Conservation (phyloP, 2,797 vertebrate species). For the Phalanger gymnotis region DNA sequence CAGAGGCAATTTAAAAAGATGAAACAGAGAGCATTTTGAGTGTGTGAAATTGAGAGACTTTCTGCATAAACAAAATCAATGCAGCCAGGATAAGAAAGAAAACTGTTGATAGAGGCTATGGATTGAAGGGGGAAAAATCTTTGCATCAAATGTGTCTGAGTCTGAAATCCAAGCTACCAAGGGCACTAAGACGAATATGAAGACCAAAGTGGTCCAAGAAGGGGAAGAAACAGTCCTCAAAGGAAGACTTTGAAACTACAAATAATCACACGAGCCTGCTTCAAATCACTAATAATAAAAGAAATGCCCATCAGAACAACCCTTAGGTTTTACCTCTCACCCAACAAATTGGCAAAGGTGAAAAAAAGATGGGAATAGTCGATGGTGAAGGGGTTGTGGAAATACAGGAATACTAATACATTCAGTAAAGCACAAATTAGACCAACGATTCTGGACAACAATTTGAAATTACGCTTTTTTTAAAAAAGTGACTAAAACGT, state of each 20-base stretch:
- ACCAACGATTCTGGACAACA: not conserved
- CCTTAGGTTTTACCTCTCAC: too few species aligned
- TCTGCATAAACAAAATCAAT: not conserved
- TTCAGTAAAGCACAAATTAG: not conserved
- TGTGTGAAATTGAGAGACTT: not conserved
- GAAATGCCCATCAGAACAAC: not conserved
- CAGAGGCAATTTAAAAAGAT: too few species aligned
- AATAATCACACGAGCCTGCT: not conserved
- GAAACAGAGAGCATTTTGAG: accelerated
- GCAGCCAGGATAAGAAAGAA: not conserved
- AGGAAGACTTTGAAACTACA: not conserved
- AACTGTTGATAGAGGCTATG: not conserved
- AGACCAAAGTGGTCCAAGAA: not conserved
- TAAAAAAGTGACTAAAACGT: not conserved
- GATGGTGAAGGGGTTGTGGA: not conserved
- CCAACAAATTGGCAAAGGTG: not conserved
- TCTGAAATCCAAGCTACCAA: not conserved
- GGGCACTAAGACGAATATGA: too few species aligned
- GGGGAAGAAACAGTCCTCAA: not conserved
- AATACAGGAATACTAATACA: not conserved
- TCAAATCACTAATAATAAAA: not conserved
- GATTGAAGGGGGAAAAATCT: too few species aligned
- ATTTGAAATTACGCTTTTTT: not conserved
- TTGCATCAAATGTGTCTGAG: not conserved
- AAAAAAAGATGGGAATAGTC: not conserved